phyloP scores from a whole-genome alignment of 2,888 invertebrate genomes.

The Parochlus steinenii region DNA sequence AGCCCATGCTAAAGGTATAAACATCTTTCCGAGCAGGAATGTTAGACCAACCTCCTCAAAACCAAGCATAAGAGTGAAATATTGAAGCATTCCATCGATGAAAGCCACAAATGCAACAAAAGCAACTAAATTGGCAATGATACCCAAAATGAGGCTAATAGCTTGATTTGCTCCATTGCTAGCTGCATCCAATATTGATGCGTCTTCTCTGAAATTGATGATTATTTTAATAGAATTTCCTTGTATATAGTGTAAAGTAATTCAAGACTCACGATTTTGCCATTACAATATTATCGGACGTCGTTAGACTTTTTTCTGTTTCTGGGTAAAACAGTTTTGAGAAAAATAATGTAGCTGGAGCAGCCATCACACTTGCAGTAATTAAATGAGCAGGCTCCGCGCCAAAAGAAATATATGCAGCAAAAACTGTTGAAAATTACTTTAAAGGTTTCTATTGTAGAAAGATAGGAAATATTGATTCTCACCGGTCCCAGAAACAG shows the following conservation, averaged over 20 bases:
- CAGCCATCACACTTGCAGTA: slow-evolving; percentile 91
- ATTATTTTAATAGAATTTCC: slow-evolving; percentile 1
- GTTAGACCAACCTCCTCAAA: slow-evolving; percentile 43
- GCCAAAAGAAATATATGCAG: slow-evolving; percentile 82
- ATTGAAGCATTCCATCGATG: slow-evolving; percentile 61
- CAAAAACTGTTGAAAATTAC: slow-evolving; percentile 46
- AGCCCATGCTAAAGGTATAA: slow-evolving; percentile 77
- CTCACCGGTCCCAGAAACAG: slow-evolving; percentile 75
- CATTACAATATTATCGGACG: slow-evolving; percentile 55
- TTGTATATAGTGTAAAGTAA: not conserved
- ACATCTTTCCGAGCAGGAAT: slow-evolving; percentile 68
- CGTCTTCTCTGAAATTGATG: slow-evolving; percentile 47
- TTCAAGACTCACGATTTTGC: slow-evolving; percentile 42
- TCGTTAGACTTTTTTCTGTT: slow-evolving; percentile 60
- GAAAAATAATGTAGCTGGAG: slow-evolving; percentile 80
- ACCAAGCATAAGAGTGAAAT: slow-evolving; percentile 68
- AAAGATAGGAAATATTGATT: slow-evolving; percentile 4
- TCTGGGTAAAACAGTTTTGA: slow-evolving; percentile 88
- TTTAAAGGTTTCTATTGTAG: slow-evolving; percentile 8
- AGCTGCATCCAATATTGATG: slow-evolving; percentile 79
- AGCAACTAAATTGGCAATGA: slow-evolving; percentile 81
- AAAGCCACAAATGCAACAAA: slow-evolving; percentile 80
- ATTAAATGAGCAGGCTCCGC: slow-evolving; percentile 77
- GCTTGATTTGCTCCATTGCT: slow-evolving; percentile 74
- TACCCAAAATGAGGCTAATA: slow-evolving; percentile 64